phyloP scores from a whole-genome alignment of 2,113 vertebrate species.

The Erpornis zantholeuca region DNA sequence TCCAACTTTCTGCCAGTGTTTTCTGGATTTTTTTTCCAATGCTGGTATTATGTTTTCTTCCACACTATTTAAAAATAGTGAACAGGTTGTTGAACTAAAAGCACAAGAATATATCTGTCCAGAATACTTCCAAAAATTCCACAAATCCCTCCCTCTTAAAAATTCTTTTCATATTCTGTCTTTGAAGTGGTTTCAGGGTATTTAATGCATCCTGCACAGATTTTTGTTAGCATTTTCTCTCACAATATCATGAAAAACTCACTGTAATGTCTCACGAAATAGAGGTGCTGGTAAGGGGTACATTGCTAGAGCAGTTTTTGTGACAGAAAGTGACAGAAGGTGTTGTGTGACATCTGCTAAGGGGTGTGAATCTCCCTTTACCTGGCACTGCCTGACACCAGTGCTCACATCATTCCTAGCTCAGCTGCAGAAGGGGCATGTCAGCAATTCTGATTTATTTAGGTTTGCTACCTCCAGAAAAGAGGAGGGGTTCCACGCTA shows the following conservation, averaged over 20 bases:
- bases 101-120: not conserved
- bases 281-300: not conserved
- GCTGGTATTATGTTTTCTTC: not conserved
- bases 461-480: not conserved
- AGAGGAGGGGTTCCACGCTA: not conserved
- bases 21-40: not conserved
- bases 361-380: not conserved
- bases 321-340: not conserved
- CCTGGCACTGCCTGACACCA: not conserved
- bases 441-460: not conserved
- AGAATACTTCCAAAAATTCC: not conserved
- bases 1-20: not conserved
- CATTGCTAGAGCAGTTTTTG: not conserved
- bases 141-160: not conserved
- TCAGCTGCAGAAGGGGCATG: not conserved
- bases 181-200: not conserved
- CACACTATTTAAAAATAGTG: not conserved
- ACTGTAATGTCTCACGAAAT: not conserved
- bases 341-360: not conserved
- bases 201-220: not conserved
- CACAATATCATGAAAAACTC: not conserved
- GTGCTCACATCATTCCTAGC: not conserved
- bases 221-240: not conserved
- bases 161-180: not conserved
- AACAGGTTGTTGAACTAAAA: not conserved